phyloP scores from a whole-genome alignment of 2,113 vertebrate genomes.

The Heterotilapia buettikoferi region DNA sequence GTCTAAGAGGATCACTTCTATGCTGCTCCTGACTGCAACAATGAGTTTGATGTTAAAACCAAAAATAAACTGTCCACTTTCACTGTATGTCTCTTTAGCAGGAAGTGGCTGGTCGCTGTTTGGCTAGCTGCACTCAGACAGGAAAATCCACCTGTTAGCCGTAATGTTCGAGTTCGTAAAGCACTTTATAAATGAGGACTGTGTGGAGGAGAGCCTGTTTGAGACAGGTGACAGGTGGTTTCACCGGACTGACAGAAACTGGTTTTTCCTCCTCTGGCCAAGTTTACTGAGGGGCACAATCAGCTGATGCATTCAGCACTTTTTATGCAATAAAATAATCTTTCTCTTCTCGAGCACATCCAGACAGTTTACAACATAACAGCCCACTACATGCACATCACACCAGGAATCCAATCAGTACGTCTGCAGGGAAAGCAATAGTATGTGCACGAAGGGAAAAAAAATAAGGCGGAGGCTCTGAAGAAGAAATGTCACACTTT shows the following conservation, averaged over 20 bases:
- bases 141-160: not conserved
- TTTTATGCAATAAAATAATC: fast-evolving
- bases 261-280: not conserved
- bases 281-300: fast-evolving
- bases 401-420: too few species aligned
- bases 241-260: fast-evolving
- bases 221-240: not conserved
- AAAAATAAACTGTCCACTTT: fast-evolving
- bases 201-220: not conserved
- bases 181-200: not conserved
- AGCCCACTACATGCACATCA: not conserved
- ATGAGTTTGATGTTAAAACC: not conserved
- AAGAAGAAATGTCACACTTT: too few species aligned
- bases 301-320: not conserved
- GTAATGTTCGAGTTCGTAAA: not conserved
- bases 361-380: not conserved
- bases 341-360: not conserved
- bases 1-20: fast-evolving
- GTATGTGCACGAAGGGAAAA: too few species aligned
- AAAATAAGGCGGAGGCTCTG: too few species aligned
- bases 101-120: fast-evolving
- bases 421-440: too few species aligned
- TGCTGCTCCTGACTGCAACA: fast-evolving
- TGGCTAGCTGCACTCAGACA: fast-evolving
- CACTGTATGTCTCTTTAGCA: not conserved